Evolutionary conservation across 2,797 vertebrate genomes (phyloP), one percentile per base, ranked within the genome.

Genomic region (Caiman crocodilus): DNA sequence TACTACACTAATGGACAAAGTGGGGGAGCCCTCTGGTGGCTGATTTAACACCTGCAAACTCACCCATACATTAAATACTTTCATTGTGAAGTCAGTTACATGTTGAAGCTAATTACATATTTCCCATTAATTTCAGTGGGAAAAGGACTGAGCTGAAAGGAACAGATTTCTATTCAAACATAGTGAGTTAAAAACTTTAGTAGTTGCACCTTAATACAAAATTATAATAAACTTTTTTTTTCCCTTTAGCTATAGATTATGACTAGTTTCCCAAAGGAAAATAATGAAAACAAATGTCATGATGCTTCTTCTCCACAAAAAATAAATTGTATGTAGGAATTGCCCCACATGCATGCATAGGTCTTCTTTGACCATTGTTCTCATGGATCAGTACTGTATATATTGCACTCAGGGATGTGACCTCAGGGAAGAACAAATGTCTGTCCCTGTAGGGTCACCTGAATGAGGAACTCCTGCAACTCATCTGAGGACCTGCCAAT

Each of bases 1-100:
- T 50, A 50, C 42, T 50, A 76, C 2, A 3, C 28, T 67, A 85
- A 30, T 20, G 20, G 12, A 57, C 84, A 82, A 94, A 90, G 56
- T 76, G 4, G 55, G 55, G 61, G 77, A 85, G 86, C 92, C 90
- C 92, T 93, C 83, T 94, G 85, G 79, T 92, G 93, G 91, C 75
- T 93, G 16, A 50, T 86, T 7, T 71, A 76, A 12, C 30, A 6
- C 76, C 59, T 93, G 71, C 58, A 82, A 42, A 14, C 23, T 13
- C 75, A 13, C 10, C 3, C 73, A 55, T 32, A 78, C 84, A 55
- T 35, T 65, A 17, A 26, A 4, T 50, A 17, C 1, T 4, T 30
- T 50, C 11, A 50, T 50, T 50, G 42, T 50, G 42, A 50, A 50
- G 42, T 50, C 42, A 50, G 42, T 10, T 50, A 6, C 74, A 84